Percentiles rank a stretch among this genome's conserved stretches.
These are phyloP conservation scores for Elymnias hypermnestra DNA, from an alignment of 1,140 invertebrate genomes.

Conservation along the genomic window DNA sequence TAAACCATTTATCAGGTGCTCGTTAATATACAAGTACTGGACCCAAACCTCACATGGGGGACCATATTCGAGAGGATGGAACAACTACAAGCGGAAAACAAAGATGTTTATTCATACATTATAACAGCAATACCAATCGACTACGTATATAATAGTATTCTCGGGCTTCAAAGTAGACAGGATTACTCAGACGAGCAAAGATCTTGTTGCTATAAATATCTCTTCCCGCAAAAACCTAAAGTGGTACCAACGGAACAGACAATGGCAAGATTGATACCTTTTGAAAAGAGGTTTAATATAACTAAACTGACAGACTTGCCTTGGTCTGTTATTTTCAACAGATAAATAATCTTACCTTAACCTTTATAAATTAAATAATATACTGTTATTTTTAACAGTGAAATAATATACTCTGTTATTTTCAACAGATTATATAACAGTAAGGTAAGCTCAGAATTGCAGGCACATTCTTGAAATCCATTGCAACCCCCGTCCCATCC, in stretches of 20 bases:
- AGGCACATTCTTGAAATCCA: too few species aligned
- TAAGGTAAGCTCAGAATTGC: too few species aligned
- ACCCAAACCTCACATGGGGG: constrained; percentile 38
- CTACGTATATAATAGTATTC: constrained; percentile 52
- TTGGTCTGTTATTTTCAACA: constrained; percentile 63
- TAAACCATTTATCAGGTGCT: too few species aligned
- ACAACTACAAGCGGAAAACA: constrained; percentile 30
- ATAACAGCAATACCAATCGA: constrained; percentile 49
- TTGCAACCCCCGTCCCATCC: too few species aligned
- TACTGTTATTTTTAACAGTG: constrained; percentile 61
- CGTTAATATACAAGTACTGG: constrained; percentile 54
- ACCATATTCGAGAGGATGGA: constrained; percentile 54
- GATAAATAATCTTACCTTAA: too few species aligned
- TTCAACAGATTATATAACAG: too few species aligned
- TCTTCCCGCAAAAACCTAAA: constrained; percentile 23
- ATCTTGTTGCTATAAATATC: constrained; percentile 24
- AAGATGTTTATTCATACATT: constrained; percentile 51
- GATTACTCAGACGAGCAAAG: constrained; percentile 16
- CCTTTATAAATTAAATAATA: too few species aligned
- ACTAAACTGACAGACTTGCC: constrained; percentile 52
- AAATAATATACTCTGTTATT: too few species aligned
- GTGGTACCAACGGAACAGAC: constrained; percentile 19
- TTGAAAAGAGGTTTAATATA: constrained; percentile 45
- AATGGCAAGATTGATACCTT: constrained; percentile 26
- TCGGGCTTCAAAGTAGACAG: constrained; percentile 28